Evolutionary conservation across 2,797 vertebrate genomes (phyloP).

Genomic region (Hylomyscus alleni): DNA sequence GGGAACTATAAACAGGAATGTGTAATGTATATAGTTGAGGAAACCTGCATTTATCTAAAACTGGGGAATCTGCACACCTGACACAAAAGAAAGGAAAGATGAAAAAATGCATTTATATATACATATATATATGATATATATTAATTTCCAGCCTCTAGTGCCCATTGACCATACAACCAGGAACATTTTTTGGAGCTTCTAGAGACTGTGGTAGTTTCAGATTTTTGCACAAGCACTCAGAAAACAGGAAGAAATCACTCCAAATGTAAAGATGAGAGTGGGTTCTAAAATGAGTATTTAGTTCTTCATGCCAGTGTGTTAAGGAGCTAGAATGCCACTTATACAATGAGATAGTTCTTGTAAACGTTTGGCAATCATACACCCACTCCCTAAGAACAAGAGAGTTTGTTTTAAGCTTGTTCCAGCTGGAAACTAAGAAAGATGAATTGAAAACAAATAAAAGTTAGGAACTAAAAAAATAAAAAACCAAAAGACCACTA

Average conservation of each 20-base stretch:
- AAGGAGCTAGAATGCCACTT: conserved; percentile 83
- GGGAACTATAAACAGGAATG: conserved; percentile 44
- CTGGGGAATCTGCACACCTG: conserved; percentile 38
- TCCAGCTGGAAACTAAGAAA: conserved; percentile 63
- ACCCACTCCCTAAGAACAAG: conserved; percentile 67
- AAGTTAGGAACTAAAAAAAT: neutral
- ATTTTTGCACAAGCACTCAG: conserved; percentile 56
- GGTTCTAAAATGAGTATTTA: conserved; percentile 84
- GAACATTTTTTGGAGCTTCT: neutral
- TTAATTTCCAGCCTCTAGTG: neutral
- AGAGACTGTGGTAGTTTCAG: neutral
- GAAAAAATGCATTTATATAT: no score
- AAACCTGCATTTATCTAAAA: conserved; percentile 64
- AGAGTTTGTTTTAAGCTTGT: conserved; percentile 67
- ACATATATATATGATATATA: neutral
- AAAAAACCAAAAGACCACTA: conserved; percentile 9
- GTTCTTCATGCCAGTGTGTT: conserved; percentile 81
- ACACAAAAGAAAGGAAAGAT: conserved; percentile 49
- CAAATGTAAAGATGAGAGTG: conserved; percentile 76
- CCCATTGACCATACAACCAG: neutral
- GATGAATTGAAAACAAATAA: conserved; percentile 51
- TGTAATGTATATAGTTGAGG: conserved; percentile 5
- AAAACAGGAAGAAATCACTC: conserved; percentile 68
- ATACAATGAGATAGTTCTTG: conserved; percentile 84
- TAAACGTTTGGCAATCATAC: conserved; percentile 85